phyloP scores from a whole-genome alignment of 1,140 invertebrate genomes.

The Trissolcus basalis region DNA sequence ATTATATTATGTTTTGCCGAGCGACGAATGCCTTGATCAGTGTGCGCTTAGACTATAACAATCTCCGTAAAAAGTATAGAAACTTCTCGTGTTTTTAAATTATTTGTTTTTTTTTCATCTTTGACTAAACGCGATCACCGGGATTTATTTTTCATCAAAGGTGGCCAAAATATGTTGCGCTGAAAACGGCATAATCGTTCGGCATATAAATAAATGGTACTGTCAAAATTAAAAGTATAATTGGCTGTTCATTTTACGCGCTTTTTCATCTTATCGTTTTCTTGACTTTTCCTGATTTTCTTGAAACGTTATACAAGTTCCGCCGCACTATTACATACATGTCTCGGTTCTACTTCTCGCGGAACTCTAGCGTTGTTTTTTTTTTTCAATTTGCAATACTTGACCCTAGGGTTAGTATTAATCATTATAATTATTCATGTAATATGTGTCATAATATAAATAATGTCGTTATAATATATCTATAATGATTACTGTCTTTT shows the following conservation, averaged over 20 bases:
- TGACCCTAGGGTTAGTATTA: constrained; percentile 70
- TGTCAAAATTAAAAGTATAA: constrained; percentile 75
- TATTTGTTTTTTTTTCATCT: constrained; percentile 60
- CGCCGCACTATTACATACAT: constrained; percentile 57
- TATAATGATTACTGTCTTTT: constrained; percentile 74
- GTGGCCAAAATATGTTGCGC: constrained; percentile 74
- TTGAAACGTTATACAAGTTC: constrained; percentile 46
- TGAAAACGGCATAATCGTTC: constrained; percentile 76
- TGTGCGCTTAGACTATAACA: constrained; percentile 76
- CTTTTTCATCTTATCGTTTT: constrained; percentile 34
- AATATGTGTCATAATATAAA: constrained; percentile 76
- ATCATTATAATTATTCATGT: constrained; percentile 73
- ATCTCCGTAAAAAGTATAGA: constrained; percentile 76
- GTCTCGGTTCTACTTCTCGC: constrained; percentile 57
- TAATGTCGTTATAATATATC: constrained; percentile 75
- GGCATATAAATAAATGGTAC: constrained; percentile 76
- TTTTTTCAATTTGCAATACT: constrained; percentile 63
- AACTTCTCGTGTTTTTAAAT: constrained; percentile 73
- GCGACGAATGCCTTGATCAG: constrained; percentile 75
- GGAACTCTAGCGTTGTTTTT: constrained; percentile 58
- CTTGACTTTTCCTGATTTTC: constrained; percentile 33
- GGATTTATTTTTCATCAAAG: constrained; percentile 69
- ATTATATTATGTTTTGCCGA: constrained; percentile 76
- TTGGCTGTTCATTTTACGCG: constrained; percentile 72
- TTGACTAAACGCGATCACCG: constrained; percentile 65